Evolutionary conservation across 2,797 vertebrate genomes (phyloP), one percentile per base, ranked within the genome.

Genomic region (Myotis daubentonii): DNA sequence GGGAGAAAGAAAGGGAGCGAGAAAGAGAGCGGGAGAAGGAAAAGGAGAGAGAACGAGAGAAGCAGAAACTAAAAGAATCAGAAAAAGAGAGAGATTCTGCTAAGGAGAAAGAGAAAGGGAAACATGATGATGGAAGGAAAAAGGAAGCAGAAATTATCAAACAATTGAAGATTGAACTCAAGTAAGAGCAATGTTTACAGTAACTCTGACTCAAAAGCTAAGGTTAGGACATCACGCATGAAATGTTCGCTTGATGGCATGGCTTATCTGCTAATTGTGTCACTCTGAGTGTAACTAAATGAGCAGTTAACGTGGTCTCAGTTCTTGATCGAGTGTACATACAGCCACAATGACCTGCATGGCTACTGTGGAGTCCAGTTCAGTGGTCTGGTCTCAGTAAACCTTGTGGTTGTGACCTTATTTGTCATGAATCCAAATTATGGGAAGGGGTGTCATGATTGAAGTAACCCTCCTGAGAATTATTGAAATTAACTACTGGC

Each of bases 91-190:
- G 98, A 97, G 96, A 98, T n/a, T 96, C 97, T 68, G 33, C 86
- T 66, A 98, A 98, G 86, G 98, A 98, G 25, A 99, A 98, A 87
- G 98, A 98, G 70, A 98, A 98, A 71, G 98, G 98, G 71, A 98
- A 98, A n/a, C 98, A 98, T 55, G 98, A 98, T 94, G 98, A 98
- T 98, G 95, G 98, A 97, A 98, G 99, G 98, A 99, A 99, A 97
- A 99, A 99, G 90, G 99, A 99, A 97, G 98, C 99, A 94, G 99
- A 99, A 98, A 98, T 99, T 70, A 98, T 99, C 96, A 99, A 99
- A 96, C 99, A 99, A 0, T 93, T 99, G 94, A 98, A 99, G 95
- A 97, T 98, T 44, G 99, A 99, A 86, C 99, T 99, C 41, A 99
- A 99, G 99, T 99, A 98, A 97, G 99, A 94, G 19, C 53, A n/a